phyloP scores from a whole-genome alignment of 2,113 vertebrate genomes.

The Crotalus horridus region DNA sequence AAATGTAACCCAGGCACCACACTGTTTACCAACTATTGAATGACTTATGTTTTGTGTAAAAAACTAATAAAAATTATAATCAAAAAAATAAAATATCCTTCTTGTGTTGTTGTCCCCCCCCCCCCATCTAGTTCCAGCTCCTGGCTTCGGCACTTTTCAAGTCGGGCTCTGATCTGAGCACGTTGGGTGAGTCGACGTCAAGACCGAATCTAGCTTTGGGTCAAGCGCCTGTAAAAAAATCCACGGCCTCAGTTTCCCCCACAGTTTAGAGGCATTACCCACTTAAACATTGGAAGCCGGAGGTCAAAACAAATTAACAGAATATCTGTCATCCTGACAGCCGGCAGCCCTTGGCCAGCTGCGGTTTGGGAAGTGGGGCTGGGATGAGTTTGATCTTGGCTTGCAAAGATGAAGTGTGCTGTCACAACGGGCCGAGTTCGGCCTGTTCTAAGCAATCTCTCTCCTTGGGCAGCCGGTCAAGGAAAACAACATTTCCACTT shows the following conservation, averaged over 20 bases:
- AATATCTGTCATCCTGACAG: constrained; percentile 51
- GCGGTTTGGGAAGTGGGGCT: background rate
- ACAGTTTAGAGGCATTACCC: constrained; percentile 28
- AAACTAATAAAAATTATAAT: too few species aligned
- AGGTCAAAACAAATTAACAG: constrained; percentile 49
- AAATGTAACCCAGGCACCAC: too few species aligned
- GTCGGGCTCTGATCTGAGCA: constrained; percentile 93
- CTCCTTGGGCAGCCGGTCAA: constrained; percentile 52
- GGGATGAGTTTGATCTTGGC: constrained; percentile 6
- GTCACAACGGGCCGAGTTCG: constrained; percentile 47
- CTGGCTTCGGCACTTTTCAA: constrained; percentile 96
- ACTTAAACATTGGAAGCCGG: constrained; percentile 35
- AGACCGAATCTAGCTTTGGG: background rate
- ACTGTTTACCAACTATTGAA: too few species aligned
- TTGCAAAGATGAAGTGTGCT: constrained; percentile 44
- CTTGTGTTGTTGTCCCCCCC: constrained; percentile 16
- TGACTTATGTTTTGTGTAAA: too few species aligned
- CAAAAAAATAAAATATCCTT: background rate
- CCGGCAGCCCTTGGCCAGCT: constrained; percentile 20
- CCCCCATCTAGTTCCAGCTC: constrained; percentile 86
- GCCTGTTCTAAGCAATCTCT: constrained; percentile 38
- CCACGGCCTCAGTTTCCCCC: background rate
- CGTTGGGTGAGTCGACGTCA: constrained; percentile 82
- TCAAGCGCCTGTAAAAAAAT: constrained; percentile 10
- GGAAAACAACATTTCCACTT: constrained; percentile 45